phyloP scores from a whole-genome alignment of 2,888 invertebrate genomes.

The Alentia gelatinosa region DNA sequence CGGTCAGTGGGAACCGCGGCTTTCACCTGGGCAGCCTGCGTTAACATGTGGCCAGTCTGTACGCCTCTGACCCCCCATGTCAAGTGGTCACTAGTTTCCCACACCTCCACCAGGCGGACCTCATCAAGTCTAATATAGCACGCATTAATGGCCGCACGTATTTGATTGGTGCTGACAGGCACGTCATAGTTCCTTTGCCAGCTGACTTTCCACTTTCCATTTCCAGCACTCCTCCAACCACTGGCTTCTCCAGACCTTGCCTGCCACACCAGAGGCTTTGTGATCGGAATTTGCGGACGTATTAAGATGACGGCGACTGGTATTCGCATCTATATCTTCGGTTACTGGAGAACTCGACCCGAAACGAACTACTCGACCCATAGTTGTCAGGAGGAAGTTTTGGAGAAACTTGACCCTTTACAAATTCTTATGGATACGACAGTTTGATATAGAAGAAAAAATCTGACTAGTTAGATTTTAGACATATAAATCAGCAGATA shows the following conservation, averaged over 20 bases:
- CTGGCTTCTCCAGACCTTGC: not conserved
- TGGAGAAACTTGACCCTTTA: too few relatives aligned
- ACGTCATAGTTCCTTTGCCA: conserved; percentile 30
- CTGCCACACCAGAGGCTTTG: not conserved
- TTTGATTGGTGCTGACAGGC: conserved; percentile 19
- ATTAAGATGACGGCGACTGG: not conserved
- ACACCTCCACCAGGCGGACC: conserved; percentile 6
- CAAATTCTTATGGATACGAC: too few relatives aligned
- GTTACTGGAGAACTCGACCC: too few relatives aligned
- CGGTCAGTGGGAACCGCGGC: not conserved
- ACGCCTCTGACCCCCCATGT: not conserved
- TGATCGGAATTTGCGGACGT: not conserved
- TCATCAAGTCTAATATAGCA: not conserved
- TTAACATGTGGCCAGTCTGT: not conserved
- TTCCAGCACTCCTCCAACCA: not conserved
- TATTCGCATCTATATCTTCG: too few relatives aligned
- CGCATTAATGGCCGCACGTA: conserved; percentile 3
- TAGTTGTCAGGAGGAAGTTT: too few relatives aligned
- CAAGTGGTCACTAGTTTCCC: not conserved
- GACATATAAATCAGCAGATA: too few relatives aligned
- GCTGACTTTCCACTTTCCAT: not conserved
- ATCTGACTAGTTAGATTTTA: too few relatives aligned
- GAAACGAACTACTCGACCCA: too few relatives aligned
- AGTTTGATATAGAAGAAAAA: too few relatives aligned
- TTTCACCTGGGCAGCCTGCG: not conserved